Evolutionary conservation across 2,888 invertebrate genomes (phyloP), one percentile per base, ranked within the genome.

Genomic region (Ornithoptera alexandrae): DNA sequence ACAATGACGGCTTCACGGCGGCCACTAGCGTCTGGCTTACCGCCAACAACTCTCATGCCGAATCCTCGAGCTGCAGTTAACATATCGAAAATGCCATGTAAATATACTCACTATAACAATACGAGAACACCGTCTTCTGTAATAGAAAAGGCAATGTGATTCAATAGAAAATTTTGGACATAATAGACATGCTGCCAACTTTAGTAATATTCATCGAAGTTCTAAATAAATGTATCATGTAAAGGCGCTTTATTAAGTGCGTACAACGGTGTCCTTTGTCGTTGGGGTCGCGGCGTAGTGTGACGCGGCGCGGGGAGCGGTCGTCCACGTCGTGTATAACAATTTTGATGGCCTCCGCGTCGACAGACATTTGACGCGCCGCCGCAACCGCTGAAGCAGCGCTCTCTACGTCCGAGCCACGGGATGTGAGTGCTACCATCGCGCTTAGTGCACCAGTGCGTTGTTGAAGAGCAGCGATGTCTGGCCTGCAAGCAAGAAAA

Each of bases 31-130:
- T 96, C 96, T 46, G 96, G 95, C 87, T 98, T 98, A 42, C 98
- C 98, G 22, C 98, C 98, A 62, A 98, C 97, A 39, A 98, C 97
- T 73, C 98, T 94, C 97, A 98, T 97, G 50, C 98, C 98, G 82
- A 98, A 97, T 70, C 98, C 98, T 76, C 97, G 95, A 74, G 97
- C 97, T 96, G 88, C 5, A 20, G 1, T 20, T 56, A 46, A 46
- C 46, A 46, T 10, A 46, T 46, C 12, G 46, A 46, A 46, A 46
- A 46, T 46, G 15, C 15, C 15, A 12, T 46, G 15, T 46, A 46
- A 46, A 46, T 46, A 12, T 15, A 46, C 46, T 12, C 46, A 1
- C 15, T 46, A 46, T 46, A 46, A 12, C 0, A 12, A 46, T 15
- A 46, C 10, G 39, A 10, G 1, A 39, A 39, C 1, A 39, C 39